These are phyloP conservation scores for Tenthredo amoena DNA, from an alignment of 2,888 invertebrate genomes.

Conservation along the genomic window DNA sequence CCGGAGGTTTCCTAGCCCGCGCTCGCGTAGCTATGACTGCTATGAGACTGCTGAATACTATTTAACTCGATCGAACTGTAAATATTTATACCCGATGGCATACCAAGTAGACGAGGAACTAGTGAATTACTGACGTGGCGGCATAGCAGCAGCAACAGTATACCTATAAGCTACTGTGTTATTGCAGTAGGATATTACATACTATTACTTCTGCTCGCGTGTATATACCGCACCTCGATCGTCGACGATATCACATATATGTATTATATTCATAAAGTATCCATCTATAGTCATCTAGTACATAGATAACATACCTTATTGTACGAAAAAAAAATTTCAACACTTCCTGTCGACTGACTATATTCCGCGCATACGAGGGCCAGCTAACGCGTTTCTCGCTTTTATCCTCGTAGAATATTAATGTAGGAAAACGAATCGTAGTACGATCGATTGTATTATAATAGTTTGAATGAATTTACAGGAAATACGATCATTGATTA, in stretches of 20 bases:
- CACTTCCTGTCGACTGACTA: neutral
- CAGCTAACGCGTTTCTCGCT: neutral
- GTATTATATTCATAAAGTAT: neutral
- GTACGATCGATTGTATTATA: neutral
- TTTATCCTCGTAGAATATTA: neutral
- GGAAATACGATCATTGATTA: neutral
- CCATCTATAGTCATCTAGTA: neutral
- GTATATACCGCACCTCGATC: neutral
- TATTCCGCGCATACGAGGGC: neutral
- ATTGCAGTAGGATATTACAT: neutral
- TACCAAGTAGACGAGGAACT: conserved; percentile 52
- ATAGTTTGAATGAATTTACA: neutral
- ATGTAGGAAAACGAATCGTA: neutral
- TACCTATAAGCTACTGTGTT: neutral
- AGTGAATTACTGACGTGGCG: conserved; percentile 19
- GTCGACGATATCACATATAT: neutral
- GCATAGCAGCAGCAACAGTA: neutral
- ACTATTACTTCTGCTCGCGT: neutral
- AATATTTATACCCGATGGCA: conserved; percentile 58
- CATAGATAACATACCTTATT: neutral
- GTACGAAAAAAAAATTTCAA: conserved; percentile 9
- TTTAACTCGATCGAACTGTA: conserved; percentile 54
- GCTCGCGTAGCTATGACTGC: neutral
- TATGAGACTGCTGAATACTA: conserved; percentile 26
- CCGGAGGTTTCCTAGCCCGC: neutral